Conservation (phyloP, 2,888 invertebrate species). For the Plebejus anna region DNA sequence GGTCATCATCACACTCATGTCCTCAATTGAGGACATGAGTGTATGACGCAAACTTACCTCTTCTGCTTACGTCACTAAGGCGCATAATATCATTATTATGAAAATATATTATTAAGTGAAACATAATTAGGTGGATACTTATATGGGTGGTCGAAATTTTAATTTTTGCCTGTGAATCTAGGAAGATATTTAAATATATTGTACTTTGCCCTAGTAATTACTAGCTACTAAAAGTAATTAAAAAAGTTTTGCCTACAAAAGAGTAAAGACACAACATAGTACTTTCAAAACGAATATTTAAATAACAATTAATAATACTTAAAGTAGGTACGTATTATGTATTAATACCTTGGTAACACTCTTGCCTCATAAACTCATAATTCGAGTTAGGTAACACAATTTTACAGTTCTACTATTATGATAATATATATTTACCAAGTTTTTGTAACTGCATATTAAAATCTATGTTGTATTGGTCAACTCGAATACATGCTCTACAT, state of each 20-base stretch:
- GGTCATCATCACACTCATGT: not conserved
- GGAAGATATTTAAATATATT: too few species aligned
- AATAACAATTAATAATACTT: not conserved
- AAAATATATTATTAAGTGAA: not conserved
- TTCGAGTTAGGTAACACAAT: slow-evolving; percentile 5
- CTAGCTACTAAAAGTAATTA: not conserved
- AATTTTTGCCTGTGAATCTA: too few species aligned
- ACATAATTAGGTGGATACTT: not conserved
- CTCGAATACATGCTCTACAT: not conserved
- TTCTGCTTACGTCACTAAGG: not conserved
- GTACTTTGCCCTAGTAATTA: too few species aligned
- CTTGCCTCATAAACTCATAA: slow-evolving; percentile 7
- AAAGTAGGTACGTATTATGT: not conserved
- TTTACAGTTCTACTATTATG: slow-evolving; percentile 17
- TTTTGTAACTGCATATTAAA: slow-evolving; percentile 7
- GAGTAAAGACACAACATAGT: not conserved
- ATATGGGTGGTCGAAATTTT: too few species aligned
- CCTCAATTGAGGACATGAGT: not conserved
- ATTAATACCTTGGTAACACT: not conserved
- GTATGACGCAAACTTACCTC: not conserved
- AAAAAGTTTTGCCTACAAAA: not conserved
- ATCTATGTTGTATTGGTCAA: slow-evolving; percentile 11
- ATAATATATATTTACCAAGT: not conserved
- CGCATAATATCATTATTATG: not conserved
- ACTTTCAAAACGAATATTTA: not conserved